Base-by-base conservation (phyloP, 2,797 vertebrate species). In the Spea hammondii region DNA sequence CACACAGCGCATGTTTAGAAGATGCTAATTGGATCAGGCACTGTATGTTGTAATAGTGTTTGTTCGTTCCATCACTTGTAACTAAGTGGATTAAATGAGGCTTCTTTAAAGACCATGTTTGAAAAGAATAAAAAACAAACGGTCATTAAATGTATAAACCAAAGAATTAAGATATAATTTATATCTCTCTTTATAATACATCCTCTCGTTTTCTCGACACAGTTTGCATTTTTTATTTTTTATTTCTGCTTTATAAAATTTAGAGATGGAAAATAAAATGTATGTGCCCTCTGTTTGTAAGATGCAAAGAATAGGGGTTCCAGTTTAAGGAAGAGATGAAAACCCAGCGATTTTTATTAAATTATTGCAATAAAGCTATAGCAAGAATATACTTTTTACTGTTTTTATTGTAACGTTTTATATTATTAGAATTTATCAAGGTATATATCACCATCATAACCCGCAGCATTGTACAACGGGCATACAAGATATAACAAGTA, bases 1-100 rank as follows among this genome's bases (percentile, higher is more conserved):
- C 76, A 77, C 48, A 45, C 70, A 77, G 51, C 65, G 4, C 4
- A 47, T 84, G 79, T 85, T 89, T 86, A 72, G 74, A 65, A 8
- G 79, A 82, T 65, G 76, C 77, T 77, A 78, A 78, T 80, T 11
- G 85, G 74, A 67, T 74, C 3, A 76, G 85, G 72, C 5, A 1
- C 13, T 50, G 13, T 46, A 47, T 72, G 70, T 73, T 66, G 62
- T 68, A 81, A 72, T 62, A 69, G 4, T 53, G 0, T 81, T 85
- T 76, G 54, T 6, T 53, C 80, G 0, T 64, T 72, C 71, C 55
- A 59, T 57, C 1, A 13, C 44, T 82, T 67, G 60, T 72, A 60
- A 74, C 45, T 55, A 12, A 51, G 67, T 78, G 70, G 83, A 80
- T n/a, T 2, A 84, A 66, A 69, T 82, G 65, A 74, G 80, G 64